Evolutionary conservation across 2,888 invertebrate species (phyloP), one percentile per base, ranked within the genome.

Genomic region (Blomia tropicalis): DNA sequence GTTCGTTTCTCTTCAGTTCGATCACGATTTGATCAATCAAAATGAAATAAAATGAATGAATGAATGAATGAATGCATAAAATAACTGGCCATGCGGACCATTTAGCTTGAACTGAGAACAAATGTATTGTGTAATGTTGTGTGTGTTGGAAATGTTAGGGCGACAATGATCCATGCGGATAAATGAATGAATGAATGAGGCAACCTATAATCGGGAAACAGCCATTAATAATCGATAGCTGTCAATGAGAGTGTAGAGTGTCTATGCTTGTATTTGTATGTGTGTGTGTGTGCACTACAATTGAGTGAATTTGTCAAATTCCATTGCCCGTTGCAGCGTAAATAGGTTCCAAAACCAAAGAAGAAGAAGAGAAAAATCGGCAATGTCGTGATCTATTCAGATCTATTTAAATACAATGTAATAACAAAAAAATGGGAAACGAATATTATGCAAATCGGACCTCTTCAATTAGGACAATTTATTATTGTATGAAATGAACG

Each of bases 151-250:
- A n/a, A n/a, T n/a, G n/a, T n/a, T n/a, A n/a, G n/a, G 41, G 41
- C 41, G 41, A 41, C 41, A 41, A n/a, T 41, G 41, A 41, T 41
- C 41, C 41, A 17, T n/a, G n/a, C 36, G 36, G 51, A 7, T 19
- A 47, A 22, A 11, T 47, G 51, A 27, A 27, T 27, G 22, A 22
- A 7, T 14, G 7, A 47, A 7, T 47, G 51, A 22, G 7, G n/a
- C 51, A 47, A 47, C 11, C 51, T 47, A 47, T 47, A 47, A 47
- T 47, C 51, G 51, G 22, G 22, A 7, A 27, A 19, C 14, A n/a
- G 51, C 51, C 51, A 47, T 47, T 47, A 47, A 47, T 47, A 47
- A 47, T 47, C 51, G 51, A 47, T 47, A 47, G 7, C 51, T 47
- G 51, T 47, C 51, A 47, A 47, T 47, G 51, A 27, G 22, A 11